phyloP scores from a whole-genome alignment of 2,888 invertebrate genomes.

The Taphrorychus bicolor region DNA sequence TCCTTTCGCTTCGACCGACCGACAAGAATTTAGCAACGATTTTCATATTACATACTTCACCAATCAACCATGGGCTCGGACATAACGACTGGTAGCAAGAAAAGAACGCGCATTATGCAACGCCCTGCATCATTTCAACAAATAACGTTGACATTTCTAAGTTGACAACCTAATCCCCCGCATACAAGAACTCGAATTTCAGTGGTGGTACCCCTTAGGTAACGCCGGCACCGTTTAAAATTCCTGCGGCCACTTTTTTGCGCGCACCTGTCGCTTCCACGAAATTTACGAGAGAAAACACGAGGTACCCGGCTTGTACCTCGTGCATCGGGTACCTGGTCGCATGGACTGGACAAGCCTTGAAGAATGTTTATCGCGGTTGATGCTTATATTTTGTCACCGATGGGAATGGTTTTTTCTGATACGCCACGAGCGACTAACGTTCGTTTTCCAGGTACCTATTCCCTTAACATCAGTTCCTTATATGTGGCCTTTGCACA shows the following conservation, averaged over 20 bases:
- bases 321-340: slow-evolving; percentile 13
- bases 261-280: slow-evolving; percentile 30
- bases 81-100: no score
- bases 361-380: slow-evolving; percentile 19
- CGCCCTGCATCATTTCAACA: background rate
- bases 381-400: background rate
- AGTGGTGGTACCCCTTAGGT: slow-evolving; percentile 13
- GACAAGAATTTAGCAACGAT: background rate
- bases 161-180: background rate
- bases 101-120: no score
- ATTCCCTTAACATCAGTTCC: no score
- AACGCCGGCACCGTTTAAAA: slow-evolving; percentile 26
- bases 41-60: background rate
- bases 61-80: no score
- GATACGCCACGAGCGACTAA: no score
- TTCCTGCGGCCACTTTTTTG: slow-evolving; percentile 30
- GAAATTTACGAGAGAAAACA: slow-evolving; percentile 34
- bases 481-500: no score
- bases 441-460: background rate
- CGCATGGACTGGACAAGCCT: slow-evolving; percentile 8
- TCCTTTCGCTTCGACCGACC: background rate
- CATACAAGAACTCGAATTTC: slow-evolving; percentile 23
- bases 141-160: background rate
- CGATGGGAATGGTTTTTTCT: background rate
- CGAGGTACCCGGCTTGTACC: slow-evolving; percentile 24